phyloP scores from a whole-genome alignment of 2,888 invertebrate genomes.

The Bimastos eiseni region DNA sequence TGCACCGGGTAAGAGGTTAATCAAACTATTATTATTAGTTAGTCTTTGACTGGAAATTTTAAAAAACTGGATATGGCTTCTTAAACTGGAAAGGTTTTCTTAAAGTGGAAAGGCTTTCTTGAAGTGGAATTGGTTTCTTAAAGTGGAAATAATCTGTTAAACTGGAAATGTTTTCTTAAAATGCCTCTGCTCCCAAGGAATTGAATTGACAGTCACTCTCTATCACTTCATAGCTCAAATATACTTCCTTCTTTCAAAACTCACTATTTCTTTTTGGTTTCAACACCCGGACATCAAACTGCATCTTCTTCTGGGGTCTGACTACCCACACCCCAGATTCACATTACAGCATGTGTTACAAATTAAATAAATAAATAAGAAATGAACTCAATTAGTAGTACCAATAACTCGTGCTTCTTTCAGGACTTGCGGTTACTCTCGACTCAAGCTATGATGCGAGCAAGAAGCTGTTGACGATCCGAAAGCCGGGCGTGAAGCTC shows the following conservation, averaged over 20 bases:
- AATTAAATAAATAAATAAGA: no score
- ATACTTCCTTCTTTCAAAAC: no score
- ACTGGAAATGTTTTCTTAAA: slow-evolving; percentile 62
- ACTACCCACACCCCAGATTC: no score
- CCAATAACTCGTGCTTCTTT: slow-evolving; percentile 1
- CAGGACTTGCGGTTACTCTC: slow-evolving; percentile 40
- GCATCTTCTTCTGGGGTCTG: no score
- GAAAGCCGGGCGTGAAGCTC: slow-evolving; percentile 84
- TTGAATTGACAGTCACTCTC: no score
- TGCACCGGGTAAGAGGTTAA: slow-evolving; percentile 60
- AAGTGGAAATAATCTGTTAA: not conserved
- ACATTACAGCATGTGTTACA: no score
- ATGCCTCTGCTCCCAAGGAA: no score
- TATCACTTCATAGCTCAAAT: no score
- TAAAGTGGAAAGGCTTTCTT: no score
- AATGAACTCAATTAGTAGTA: no score
- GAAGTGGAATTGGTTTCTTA: not conserved
- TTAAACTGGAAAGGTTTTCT: not conserved
- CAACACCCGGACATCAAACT: no score
- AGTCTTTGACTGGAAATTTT: not conserved
- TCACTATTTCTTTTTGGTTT: no score
- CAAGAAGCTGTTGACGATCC: slow-evolving; percentile 72
- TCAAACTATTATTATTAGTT: not conserved
- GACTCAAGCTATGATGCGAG: slow-evolving; percentile 62
- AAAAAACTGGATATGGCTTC: not conserved